Percentiles rank a stretch among this genome's conserved stretches.
phyloP scores from a whole-genome alignment of 2,113 vertebrate genomes.

The Jaculus jaculus region DNA sequence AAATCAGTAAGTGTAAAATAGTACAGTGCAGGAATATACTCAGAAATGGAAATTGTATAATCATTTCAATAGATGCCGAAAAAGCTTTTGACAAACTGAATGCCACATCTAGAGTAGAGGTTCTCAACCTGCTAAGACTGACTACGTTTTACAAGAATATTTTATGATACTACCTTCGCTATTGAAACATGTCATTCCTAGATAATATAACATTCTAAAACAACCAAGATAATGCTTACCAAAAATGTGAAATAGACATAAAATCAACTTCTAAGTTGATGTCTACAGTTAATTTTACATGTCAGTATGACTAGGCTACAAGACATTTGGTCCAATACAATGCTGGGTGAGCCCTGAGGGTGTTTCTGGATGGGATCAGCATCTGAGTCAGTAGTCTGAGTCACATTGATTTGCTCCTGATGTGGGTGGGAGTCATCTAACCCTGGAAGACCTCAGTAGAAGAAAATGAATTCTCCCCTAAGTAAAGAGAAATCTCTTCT shows the following conservation, averaged over 20 bases:
- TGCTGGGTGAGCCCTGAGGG: neutral
- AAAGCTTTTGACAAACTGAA: neutral
- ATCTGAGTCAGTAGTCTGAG: neutral
- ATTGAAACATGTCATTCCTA: neutral
- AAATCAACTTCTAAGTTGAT: neutral
- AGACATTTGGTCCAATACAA: neutral
- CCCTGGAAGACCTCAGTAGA: neutral
- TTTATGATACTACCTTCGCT: neutral
- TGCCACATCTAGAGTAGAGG: neutral
- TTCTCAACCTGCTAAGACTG: neutral
- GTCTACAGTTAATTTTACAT: neutral
- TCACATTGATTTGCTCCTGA: neutral
- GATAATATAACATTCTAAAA: neutral
- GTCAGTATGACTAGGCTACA: neutral
- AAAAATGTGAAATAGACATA: neutral
- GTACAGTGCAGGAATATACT: neutral
- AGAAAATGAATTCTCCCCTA: neutral
- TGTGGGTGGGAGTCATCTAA: neutral
- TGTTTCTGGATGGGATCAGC: neutral
- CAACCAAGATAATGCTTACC: no score
- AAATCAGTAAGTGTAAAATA: neutral
- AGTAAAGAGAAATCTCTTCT: neutral
- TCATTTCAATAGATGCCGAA: neutral
- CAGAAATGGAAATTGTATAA: neutral
- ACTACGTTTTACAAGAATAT: neutral